Percentiles rank a stretch among this genome's conserved stretches.
Evolutionary conservation across 2,113 vertebrate species (phyloP).

Genomic region (Bubo bubo): DNA sequence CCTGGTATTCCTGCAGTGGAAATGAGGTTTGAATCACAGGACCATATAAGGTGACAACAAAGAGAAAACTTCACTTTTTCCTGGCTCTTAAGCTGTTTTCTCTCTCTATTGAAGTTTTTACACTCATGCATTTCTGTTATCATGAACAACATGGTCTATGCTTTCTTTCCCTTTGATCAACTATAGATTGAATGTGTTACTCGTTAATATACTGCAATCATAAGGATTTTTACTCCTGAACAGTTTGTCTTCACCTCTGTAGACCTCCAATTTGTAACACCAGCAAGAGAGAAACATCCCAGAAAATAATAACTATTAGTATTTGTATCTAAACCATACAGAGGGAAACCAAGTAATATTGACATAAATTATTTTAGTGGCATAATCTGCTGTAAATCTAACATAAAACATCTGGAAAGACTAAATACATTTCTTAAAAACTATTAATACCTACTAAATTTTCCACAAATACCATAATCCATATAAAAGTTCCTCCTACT

Average conservation of each 20-base stretch:
- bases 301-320: not conserved
- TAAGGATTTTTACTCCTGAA: not conserved
- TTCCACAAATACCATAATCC: not conserved
- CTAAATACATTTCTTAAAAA: not conserved
- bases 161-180: not conserved
- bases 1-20: conserved; percentile 23
- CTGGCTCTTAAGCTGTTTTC: not conserved
- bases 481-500: not conserved
- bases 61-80: not conserved
- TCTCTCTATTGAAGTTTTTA: not conserved
- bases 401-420: not conserved
- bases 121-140: not conserved
- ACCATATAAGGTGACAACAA: not conserved
- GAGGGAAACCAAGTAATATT: not conserved
- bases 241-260: not conserved
- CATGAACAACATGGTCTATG: not conserved
- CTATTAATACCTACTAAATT: not conserved
- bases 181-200: not conserved
- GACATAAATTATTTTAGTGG: not conserved
- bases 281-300: not conserved
- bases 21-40: not conserved
- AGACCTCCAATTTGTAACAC: not conserved
- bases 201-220: not conserved
- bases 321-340: not conserved
- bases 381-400: conserved; percentile 1